These are phyloP conservation scores for Drosophila greeni DNA, from an alignment of 2,888 invertebrate genomes.

Conservation along the genomic window DNA sequence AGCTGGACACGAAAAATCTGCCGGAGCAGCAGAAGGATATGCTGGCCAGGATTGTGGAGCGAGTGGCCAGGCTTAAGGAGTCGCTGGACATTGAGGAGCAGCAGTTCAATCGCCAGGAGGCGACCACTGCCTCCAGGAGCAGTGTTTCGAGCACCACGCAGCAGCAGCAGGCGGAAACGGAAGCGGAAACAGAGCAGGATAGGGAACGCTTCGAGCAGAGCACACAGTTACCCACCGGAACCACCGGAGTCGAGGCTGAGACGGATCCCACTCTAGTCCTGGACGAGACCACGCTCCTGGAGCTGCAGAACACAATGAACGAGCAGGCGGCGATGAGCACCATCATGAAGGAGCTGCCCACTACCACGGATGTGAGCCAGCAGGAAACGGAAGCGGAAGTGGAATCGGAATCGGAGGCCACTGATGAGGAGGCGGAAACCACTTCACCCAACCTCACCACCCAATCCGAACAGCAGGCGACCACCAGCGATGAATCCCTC, in stretches of 20 bases:
- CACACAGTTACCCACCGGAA: conserved; percentile 48
- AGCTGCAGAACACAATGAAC: conserved; percentile 74
- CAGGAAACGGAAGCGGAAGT: conserved; percentile 33
- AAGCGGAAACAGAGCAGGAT: conserved; percentile 62
- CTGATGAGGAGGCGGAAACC: conserved; percentile 40
- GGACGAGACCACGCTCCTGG: conserved; percentile 73
- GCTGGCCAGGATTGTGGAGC: conserved; percentile 78
- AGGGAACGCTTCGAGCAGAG: conserved; percentile 44
- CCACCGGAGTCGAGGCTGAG: conserved; percentile 62
- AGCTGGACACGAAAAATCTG: conserved; percentile 77
- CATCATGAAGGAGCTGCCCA: conserved; percentile 63
- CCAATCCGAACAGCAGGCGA: conserved; percentile 39
- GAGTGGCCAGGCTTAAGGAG: conserved; percentile 78
- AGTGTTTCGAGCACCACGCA: conserved; percentile 27
- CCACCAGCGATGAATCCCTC: conserved; percentile 60
- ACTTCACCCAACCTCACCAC: conserved; percentile 43
- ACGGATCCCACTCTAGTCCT: conserved; percentile 74
- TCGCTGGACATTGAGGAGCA: conserved; percentile 75
- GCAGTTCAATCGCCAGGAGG: conserved; percentile 58
- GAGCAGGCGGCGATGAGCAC: conserved; percentile 71
- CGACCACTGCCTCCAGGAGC: conserved; percentile 47
- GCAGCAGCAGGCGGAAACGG: conserved; percentile 37
- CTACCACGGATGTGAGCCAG: conserved; percentile 66
- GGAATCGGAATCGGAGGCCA: conserved; percentile 13
- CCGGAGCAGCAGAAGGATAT: conserved; percentile 79